A percentile compares a stretch with the other conserved stretches of the same genome.
These are phyloP conservation scores for Pluvialis apricaria DNA, from an alignment of 2,113 vertebrate genomes.

Conservation along the genomic window DNA sequence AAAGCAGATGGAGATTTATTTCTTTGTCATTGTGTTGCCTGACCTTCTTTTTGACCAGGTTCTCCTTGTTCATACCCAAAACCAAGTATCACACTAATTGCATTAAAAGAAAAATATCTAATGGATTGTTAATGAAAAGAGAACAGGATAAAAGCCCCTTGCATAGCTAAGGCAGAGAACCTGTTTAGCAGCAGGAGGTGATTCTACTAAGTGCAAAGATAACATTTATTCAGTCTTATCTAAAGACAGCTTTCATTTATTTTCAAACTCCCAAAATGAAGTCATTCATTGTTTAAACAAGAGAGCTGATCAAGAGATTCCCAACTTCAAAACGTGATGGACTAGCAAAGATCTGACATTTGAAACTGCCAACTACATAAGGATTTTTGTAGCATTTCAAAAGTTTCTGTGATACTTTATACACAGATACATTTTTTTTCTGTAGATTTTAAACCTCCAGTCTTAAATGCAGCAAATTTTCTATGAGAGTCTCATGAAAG, in stretches of 20 bases:
- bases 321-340: background rate
- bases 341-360: background rate
- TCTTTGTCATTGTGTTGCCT: background rate
- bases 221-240: background rate
- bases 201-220: background rate
- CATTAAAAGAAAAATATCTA: background rate
- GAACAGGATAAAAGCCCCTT: background rate
- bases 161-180: background rate
- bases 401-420: background rate
- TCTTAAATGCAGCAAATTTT: background rate
- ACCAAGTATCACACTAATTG: background rate
- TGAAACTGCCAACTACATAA: background rate
- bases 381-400: background rate
- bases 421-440: background rate
- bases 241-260: background rate
- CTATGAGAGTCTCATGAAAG: background rate
- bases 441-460: background rate
- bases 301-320: background rate
- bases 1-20: background rate
- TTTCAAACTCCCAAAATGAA: background rate
- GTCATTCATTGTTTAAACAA: background rate
- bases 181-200: background rate
- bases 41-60: background rate
- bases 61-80: conserved; percentile 3
- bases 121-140: background rate